phyloP scores from a whole-genome alignment of 1,140 invertebrate genomes.

The Ericerus pela region DNA sequence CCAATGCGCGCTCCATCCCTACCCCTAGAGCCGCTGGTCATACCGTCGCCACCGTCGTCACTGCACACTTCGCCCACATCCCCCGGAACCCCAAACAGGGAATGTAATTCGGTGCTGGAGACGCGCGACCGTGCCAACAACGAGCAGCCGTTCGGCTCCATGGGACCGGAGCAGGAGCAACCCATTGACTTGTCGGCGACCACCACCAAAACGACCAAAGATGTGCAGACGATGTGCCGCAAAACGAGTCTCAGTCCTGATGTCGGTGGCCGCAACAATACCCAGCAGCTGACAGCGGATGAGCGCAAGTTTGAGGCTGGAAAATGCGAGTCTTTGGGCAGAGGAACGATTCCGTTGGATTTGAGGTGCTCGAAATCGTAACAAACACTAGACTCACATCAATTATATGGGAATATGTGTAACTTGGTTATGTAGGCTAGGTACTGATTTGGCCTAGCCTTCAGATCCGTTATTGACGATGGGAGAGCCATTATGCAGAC shows the following conservation, averaged over 20 bases:
- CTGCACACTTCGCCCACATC: background rate
- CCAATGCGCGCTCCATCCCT: background rate
- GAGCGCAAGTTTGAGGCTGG: background rate
- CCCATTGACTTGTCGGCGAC: background rate
- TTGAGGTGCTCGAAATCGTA: background rate
- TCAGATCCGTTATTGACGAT: too few species aligned
- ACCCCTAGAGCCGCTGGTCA: background rate
- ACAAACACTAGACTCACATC: too few species aligned
- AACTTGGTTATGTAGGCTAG: too few species aligned
- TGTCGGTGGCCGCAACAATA: background rate
- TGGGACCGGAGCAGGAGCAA: slow-evolving; percentile 1
- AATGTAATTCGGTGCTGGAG: background rate
- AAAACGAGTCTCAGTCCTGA: too few species aligned
- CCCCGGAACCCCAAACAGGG: background rate
- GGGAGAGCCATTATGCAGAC: too few species aligned
- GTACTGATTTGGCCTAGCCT: too few species aligned
- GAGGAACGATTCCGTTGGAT: background rate
- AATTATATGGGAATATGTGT: too few species aligned
- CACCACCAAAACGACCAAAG: background rate
- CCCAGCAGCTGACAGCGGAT: background rate
- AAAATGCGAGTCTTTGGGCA: too few species aligned
- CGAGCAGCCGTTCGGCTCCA: background rate
- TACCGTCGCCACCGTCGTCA: background rate
- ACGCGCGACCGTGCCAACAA: background rate
- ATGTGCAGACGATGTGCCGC: background rate